These are phyloP conservation scores for Fragum whitleyi DNA, from an alignment of 2,888 invertebrate genomes.

Conservation along the genomic window DNA sequence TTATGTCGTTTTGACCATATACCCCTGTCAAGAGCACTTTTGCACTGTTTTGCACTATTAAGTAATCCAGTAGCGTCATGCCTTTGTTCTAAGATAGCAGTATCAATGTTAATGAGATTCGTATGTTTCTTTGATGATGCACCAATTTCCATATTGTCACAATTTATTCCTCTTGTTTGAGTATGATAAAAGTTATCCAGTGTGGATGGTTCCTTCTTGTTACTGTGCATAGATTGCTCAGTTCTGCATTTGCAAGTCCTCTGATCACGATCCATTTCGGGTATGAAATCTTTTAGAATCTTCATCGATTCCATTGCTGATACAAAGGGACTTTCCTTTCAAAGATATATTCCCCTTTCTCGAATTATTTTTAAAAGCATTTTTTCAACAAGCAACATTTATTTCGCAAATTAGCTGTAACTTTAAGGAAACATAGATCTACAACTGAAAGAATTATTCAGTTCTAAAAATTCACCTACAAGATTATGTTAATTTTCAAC, in stretches of 20 bases:
- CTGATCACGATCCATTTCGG: background rate
- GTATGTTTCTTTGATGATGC: no score
- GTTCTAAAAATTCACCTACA: no score
- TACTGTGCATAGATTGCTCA: background rate
- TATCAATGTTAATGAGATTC: no score
- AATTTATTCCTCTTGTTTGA: no score
- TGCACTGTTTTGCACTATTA: background rate
- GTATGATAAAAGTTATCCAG: no score
- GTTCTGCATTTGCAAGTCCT: background rate
- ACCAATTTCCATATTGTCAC: no score
- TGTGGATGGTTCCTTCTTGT: no score
- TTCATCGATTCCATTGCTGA: background rate
- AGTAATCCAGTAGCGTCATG: background rate
- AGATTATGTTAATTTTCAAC: no score
- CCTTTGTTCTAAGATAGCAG: background rate
- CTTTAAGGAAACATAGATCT: no score
- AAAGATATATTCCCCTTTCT: background rate
- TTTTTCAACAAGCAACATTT: no score
- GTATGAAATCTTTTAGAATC: background rate
- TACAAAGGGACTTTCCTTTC: background rate
- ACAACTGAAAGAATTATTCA: no score
- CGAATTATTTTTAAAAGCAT: background rate
- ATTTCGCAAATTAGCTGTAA: no score
- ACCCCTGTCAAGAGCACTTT: background rate
- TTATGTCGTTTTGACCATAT: background rate